Evolutionary conservation across 2,888 invertebrate genomes (phyloP).

Genomic region (Tenthredo mesomela): DNA sequence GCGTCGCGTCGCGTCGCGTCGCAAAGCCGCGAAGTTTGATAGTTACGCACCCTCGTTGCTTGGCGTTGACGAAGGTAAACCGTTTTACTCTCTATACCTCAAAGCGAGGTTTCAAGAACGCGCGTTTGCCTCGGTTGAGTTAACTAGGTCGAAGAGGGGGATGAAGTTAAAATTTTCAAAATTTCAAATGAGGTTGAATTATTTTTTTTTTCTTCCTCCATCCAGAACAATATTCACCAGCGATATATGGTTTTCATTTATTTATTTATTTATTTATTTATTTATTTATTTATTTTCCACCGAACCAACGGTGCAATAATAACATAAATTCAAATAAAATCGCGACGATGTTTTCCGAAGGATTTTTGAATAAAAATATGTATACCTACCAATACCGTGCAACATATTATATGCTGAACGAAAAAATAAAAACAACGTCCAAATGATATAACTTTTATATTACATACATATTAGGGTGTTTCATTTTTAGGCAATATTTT

Average conservation of each 20-base stretch:
- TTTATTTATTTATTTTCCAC: background rate
- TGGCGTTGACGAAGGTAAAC: constrained; percentile 50
- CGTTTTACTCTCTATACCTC: constrained; percentile 43
- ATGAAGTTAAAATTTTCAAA: background rate
- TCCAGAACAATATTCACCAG: background rate
- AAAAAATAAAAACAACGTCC: background rate
- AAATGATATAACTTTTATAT: background rate
- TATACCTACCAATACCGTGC: background rate
- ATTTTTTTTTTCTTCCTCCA: background rate
- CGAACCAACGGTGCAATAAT: background rate
- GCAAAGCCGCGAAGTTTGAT: constrained; percentile 31
- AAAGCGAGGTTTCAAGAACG: constrained; percentile 8
- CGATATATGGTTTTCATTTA: background rate
- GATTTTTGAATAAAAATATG: background rate
- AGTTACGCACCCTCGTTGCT: constrained; percentile 45
- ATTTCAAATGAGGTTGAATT: background rate
- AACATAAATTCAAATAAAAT: constrained; percentile 3
- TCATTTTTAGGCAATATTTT: too few relatives aligned
- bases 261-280: background rate
- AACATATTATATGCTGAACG: background rate
- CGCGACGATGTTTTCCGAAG: background rate
- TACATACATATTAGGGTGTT: too few relatives aligned
- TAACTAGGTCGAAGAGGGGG: constrained; percentile 17
- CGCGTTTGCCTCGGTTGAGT: background rate
- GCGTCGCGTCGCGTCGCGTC: background rate